Evolutionary conservation across 2,888 invertebrate species (phyloP), one percentile per base, ranked within the genome.

Genomic region (Scrobipalpa atriplicella): DNA sequence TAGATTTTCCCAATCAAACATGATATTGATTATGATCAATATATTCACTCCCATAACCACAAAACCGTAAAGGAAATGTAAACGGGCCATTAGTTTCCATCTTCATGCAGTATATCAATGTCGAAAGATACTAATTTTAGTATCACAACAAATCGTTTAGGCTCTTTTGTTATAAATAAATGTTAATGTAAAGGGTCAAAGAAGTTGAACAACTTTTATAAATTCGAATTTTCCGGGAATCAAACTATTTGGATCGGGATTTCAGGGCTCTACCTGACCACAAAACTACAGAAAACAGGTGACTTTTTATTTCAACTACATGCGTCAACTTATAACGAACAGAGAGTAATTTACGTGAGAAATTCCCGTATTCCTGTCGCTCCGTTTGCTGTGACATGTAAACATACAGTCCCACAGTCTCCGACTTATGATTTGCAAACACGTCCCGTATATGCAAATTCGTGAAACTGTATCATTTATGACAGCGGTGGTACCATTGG

Each of bases 401-500:
- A 21, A 21, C 54, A 54, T 19, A 29, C 54, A n/a, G n/a, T n/a
- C 1, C 18, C 9, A 52, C 21, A 39, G 36, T 29, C 61, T 47
- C 43, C 65, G 47, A 80, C 82, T 80, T 80, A 80, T 80, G 80
- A 81, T 82, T 83, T 77, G 79, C 78, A 83, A 82, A 79, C 83
- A 81, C 54, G 54, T 77, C 80, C 77, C 77, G 72, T 74, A 66
- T 75, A 78, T 81, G 81, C 78, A 80, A 82, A 75, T 71, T 71
- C 73, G 21, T 74, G 79, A 76, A 79, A 79, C 78, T 80, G 79
- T 83, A 82, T 83, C 82, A 80, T 83, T 82, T 81, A 79, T 77
- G 77, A 73, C 72, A 64, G 56, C 54, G n/a, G 54, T 21, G 13
- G 13, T 29, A 21, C 19, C 54, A 2, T 3, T 29, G 5, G 54